phyloP scores from a whole-genome alignment of 2,113 vertebrate species.

The Tenebrosternarchus preto region DNA sequence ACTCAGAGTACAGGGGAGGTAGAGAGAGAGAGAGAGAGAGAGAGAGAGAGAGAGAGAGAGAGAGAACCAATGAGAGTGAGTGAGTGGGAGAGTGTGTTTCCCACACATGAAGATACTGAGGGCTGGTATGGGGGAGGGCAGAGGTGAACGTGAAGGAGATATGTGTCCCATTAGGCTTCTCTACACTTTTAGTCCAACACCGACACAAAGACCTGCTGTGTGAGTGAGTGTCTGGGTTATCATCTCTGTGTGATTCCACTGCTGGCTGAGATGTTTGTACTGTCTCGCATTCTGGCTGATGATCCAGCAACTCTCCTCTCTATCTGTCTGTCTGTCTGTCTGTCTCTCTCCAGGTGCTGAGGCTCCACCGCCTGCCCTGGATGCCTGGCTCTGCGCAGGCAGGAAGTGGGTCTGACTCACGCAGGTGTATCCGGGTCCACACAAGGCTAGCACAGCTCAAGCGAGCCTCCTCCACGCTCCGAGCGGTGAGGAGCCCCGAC shows the following conservation, averaged over 20 bases:
- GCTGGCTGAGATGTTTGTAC: neutral
- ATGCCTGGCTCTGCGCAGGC: too few species aligned
- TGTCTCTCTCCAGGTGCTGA: too few species aligned
- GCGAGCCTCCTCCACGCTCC: constrained; percentile 8
- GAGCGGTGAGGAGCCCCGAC: neutral
- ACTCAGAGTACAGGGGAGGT: neutral
- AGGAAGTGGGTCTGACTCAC: too few species aligned
- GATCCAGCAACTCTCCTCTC: too few species aligned
- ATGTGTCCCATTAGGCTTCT: neutral
- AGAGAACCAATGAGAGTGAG: neutral
- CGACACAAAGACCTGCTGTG: constrained; percentile 13
- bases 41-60: too few species aligned
- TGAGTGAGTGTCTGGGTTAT: constrained; percentile 14
- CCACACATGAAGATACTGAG: neutral
- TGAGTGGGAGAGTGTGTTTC: neutral
- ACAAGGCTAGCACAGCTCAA: constrained; percentile 6
- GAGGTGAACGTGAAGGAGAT: constrained; percentile 10
- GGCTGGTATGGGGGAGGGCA: neutral
- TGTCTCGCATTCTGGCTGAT: too few species aligned
- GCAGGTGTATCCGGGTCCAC: neutral
- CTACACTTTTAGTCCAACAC: constrained; percentile 1
- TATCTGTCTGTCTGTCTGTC: too few species aligned
- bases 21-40: neutral
- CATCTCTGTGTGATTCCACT: neutral
- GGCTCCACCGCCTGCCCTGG: too few species aligned